Evolutionary conservation across 2,888 invertebrate genomes (phyloP).

Genomic region (Phortica okadai): DNA sequence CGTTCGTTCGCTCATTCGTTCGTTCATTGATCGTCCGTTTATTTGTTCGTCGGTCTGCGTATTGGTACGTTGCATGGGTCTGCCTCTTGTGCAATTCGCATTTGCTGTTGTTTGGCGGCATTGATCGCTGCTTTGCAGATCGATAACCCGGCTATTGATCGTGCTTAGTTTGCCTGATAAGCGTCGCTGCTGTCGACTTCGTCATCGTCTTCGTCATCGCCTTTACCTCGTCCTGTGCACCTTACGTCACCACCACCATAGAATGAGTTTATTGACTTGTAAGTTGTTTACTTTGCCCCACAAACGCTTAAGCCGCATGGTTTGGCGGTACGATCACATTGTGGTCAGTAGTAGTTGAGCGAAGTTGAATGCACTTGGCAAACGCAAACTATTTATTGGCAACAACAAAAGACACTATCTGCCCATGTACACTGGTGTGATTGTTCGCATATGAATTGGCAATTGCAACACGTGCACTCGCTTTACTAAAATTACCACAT

Average conservation of each 20-base stretch:
- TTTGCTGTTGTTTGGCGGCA: conserved; percentile 50
- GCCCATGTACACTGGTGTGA: neutral
- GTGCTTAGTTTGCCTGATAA: conserved; percentile 68
- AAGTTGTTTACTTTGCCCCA: conserved; percentile 30
- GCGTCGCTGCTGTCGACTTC: conserved; percentile 36
- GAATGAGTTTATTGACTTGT: conserved; percentile 69
- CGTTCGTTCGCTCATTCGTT: conserved; percentile 21
- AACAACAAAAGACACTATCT: neutral
- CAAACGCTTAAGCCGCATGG: neutral
- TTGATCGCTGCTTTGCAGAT: conserved; percentile 51
- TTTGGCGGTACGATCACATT: neutral
- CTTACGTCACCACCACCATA: neutral
- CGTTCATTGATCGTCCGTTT: conserved; percentile 20
- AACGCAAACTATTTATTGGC: conserved; percentile 30
- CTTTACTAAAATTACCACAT: conserved; percentile 62
- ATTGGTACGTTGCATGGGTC: neutral
- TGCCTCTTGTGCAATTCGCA: conserved; percentile 38
- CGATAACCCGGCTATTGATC: conserved; percentile 53
- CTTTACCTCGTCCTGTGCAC: neutral
- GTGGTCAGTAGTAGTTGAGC: neutral
- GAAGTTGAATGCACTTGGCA: conserved; percentile 61
- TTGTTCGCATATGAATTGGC: conserved; percentile 52
- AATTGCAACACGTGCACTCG: conserved; percentile 63
- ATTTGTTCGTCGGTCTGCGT: conserved; percentile 11
- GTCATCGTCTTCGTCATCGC: conserved; percentile 18